Evolutionary conservation across 1,140 invertebrate genomes (phyloP).

Genomic region (Bradysia coprophila): DNA sequence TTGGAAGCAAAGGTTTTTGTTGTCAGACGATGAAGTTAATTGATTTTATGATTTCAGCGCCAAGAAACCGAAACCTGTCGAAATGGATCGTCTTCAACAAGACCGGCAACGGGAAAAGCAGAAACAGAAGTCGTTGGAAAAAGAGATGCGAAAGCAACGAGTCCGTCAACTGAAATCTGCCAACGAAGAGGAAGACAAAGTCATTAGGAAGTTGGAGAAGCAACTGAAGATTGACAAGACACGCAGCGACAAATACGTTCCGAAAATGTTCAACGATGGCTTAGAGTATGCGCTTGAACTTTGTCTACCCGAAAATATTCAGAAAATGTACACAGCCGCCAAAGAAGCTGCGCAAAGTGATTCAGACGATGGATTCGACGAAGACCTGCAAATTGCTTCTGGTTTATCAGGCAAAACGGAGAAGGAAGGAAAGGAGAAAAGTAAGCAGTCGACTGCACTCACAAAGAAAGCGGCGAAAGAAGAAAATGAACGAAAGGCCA

Average conservation of each 20-base stretch:
- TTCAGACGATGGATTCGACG: conserved; percentile 44
- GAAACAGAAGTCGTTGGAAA: conserved; percentile 27
- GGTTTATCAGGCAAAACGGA: conserved; percentile 15
- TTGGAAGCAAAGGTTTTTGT: not conserved
- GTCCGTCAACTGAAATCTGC: conserved; percentile 42
- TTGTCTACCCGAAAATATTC: conserved; percentile 51
- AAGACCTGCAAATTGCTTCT: conserved; percentile 33
- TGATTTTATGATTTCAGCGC: not conserved
- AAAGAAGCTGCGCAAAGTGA: conserved; percentile 33
- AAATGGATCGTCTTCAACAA: conserved; percentile 5
- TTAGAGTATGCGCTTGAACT: conserved; percentile 80
- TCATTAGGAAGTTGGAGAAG: conserved; percentile 67
- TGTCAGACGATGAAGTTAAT: not conserved
- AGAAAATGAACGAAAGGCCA: conserved; percentile 8
- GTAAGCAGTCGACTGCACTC: conserved; percentile 5
- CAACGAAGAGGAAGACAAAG: conserved; percentile 59
- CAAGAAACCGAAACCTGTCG: not conserved
- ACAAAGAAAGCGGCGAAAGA: conserved; percentile 12
- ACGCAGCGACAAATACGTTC: conserved; percentile 48
- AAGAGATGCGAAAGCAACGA: conserved; percentile 34
- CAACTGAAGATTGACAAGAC: conserved; percentile 66
- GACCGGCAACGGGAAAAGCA: conserved; percentile 22
- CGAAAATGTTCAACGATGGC: conserved; percentile 69
- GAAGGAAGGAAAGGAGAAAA: conserved; percentile 13
- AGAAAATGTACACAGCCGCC: conserved; percentile 37